Evolutionary conservation across 2,888 invertebrate species (phyloP).

Genomic region (Coronaproctus castanopsis): DNA sequence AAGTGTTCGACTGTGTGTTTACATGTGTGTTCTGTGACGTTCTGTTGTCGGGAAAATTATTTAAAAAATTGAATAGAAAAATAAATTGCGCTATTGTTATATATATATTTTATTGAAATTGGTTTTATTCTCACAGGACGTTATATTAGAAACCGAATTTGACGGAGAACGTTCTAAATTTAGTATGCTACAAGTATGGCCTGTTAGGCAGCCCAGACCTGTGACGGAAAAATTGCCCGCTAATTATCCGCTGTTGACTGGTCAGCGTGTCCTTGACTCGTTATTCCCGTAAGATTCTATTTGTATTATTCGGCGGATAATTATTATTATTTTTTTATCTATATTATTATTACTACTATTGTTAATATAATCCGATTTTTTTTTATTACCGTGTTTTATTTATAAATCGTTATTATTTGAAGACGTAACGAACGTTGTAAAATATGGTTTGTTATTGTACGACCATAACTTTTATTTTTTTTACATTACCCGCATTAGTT

Average conservation of each 20-base stretch:
- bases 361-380: neutral
- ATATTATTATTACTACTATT: neutral
- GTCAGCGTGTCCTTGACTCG: constrained; percentile 93
- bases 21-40: too few species aligned
- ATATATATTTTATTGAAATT: neutral
- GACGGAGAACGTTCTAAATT: constrained; percentile 82
- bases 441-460: too few species aligned
- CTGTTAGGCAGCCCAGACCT: constrained; percentile 92
- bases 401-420: too few species aligned
- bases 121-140: constrained; percentile 38
- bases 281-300: constrained; percentile 68
- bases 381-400: too few species aligned
- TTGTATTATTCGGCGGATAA: constrained; percentile 1
- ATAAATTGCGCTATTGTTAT: neutral
- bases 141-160: constrained; percentile 95
- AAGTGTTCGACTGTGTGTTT: too few species aligned
- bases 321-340: neutral
- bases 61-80: neutral
- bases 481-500: neutral
- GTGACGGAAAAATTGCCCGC: constrained; percentile 94
- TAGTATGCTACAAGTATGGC: constrained; percentile 99
- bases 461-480: too few species aligned
- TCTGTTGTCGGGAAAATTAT: too few species aligned
- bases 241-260: constrained; percentile 93
- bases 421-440: too few species aligned